Percentiles rank a stretch among this genome's conserved stretches.
Evolutionary conservation across 2,888 invertebrate species (phyloP).

Genomic region (Drosophila mayaguana): DNA sequence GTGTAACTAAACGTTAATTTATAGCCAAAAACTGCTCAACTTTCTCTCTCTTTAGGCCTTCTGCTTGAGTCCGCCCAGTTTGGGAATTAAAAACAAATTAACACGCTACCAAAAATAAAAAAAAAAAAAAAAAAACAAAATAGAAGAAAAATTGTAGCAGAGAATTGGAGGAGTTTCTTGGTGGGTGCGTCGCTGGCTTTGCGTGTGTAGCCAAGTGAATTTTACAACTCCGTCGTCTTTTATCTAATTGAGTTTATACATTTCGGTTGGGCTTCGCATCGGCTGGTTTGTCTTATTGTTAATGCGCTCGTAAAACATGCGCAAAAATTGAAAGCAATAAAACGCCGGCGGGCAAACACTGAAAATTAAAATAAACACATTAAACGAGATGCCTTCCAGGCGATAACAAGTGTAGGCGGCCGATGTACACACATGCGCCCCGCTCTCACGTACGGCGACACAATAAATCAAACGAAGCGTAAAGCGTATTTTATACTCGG

Average conservation of each 20-base stretch:
- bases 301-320: slow-evolving; percentile 77
- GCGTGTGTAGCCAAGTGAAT: slow-evolving; percentile 72
- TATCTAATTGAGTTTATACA: slow-evolving; percentile 75
- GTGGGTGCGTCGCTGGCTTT: slow-evolving; percentile 25
- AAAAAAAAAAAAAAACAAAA: slow-evolving; percentile 22
- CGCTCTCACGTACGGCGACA: slow-evolving; percentile 6
- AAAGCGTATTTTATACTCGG: slow-evolving; percentile 56
- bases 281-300: slow-evolving; percentile 71
- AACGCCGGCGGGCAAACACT: slow-evolving; percentile 62
- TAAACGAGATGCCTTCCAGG: slow-evolving; percentile 48
- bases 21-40: slow-evolving; percentile 52
- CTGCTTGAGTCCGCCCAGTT: slow-evolving; percentile 42
- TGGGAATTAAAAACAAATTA: slow-evolving; percentile 77
- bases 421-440: slow-evolving; percentile 39
- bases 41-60: slow-evolving; percentile 47
- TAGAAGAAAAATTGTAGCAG: neutral
- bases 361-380: slow-evolving; percentile 78
- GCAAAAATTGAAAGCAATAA: slow-evolving; percentile 76
- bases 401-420: slow-evolving; percentile 65
- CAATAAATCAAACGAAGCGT: slow-evolving; percentile 73
- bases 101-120: slow-evolving; percentile 66
- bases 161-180: slow-evolving; percentile 24
- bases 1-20: slow-evolving; percentile 78
- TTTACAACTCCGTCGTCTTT: slow-evolving; percentile 52
- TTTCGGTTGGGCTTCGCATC: slow-evolving; percentile 25